Evolutionary conservation across 2,797 vertebrate genomes (phyloP), one percentile per base, ranked within the genome.

Genomic region (Smutsia gigantea): DNA sequence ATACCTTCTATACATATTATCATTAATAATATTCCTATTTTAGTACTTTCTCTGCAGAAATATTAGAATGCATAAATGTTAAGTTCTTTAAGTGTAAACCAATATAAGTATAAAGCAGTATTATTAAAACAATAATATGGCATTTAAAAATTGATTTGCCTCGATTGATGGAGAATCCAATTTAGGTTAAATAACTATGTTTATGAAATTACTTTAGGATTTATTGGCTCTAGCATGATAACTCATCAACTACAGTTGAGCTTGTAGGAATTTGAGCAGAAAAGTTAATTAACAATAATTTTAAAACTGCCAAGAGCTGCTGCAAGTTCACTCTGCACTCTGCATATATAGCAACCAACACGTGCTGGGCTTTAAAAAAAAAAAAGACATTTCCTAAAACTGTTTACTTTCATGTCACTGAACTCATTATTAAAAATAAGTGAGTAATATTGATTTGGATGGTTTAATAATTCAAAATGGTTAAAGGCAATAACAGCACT

Each of bases 211-310:
- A 96, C 94, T 97, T 96, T 96, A 96, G 96, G 78, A 98, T 98
- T 97, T 98, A 98, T 98, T 98, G 88, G 37, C 95, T 97, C 71
- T 81, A 93, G 69, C 87, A 96, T 46, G 87, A 93, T 95, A 98
- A 98, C 85, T 98, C 97, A 98, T 98, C 98, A 98, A 96, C 92
- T 96, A 69, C 71, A 89, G 34, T 97, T 97, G 96, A 97, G 96
- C 97, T 98, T 96, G 77, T 82, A 98, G 96, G 95, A 98, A 97
- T 97, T 96, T 97, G 96, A 98, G 91, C 72, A 98, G 77, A 98
- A 97, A 98, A 98, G 96, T 98, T 98, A 98, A 98, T 98, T 98
- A 98, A 98, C 96, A 97, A 97, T 98, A 95, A 97, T 97, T 98
- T 98, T 91, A 94, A 94, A 98, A 96, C 84, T 93, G 95, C 94